A percentile compares a stretch with the other conserved stretches of the same genome.
Conservation (phyloP, 2,797 vertebrate species). For the Oreonectes daqikongensis region DNA sequence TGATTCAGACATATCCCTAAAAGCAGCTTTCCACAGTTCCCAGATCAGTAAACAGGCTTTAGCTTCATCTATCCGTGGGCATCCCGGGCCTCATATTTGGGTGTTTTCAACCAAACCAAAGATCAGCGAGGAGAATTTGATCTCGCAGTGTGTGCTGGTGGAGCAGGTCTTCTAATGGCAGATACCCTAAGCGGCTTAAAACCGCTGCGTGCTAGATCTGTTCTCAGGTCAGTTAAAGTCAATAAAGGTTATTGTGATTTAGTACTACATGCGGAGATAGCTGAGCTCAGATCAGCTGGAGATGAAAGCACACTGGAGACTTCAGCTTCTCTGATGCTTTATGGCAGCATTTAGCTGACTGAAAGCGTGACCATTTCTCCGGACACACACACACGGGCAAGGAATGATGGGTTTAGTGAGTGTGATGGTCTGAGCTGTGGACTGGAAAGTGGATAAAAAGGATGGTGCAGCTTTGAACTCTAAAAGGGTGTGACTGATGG, state of each 20-base stretch:
- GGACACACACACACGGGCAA: conserved; percentile 42
- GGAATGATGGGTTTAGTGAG: conserved; percentile 50
- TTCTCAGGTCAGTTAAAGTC: conserved; percentile 43
- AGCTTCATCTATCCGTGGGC: conserved; percentile 20
- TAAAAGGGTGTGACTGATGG: conserved; percentile 45
- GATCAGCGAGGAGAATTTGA: conserved; percentile 32
- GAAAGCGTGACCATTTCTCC: conserved; percentile 49
- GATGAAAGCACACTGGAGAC: conserved; percentile 47
- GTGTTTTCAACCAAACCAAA: conserved; percentile 44
- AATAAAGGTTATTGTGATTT: conserved; percentile 47
- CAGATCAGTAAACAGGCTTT: conserved; percentile 37
- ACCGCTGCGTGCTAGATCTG: conserved; percentile 1
- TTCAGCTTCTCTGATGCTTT: conserved; percentile 46
- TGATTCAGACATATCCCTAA: conserved; percentile 38
- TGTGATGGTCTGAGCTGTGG: conserved; percentile 49
- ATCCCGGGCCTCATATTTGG: conserved; percentile 19
- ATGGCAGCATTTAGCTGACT: conserved; percentile 46
- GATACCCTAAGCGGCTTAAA: conserved; percentile 49
- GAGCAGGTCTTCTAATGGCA: conserved; percentile 39
- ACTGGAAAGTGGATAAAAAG: conserved; percentile 51
- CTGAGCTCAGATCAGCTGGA: conserved; percentile 49
- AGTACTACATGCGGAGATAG: conserved; percentile 26
- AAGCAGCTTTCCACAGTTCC: conserved; percentile 41
- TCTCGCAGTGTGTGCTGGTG: conserved; percentile 35
- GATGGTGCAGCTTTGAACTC: conserved; percentile 48